phyloP scores from a whole-genome alignment of 2,797 vertebrate species.

The Monodelphis domestica region DNA sequence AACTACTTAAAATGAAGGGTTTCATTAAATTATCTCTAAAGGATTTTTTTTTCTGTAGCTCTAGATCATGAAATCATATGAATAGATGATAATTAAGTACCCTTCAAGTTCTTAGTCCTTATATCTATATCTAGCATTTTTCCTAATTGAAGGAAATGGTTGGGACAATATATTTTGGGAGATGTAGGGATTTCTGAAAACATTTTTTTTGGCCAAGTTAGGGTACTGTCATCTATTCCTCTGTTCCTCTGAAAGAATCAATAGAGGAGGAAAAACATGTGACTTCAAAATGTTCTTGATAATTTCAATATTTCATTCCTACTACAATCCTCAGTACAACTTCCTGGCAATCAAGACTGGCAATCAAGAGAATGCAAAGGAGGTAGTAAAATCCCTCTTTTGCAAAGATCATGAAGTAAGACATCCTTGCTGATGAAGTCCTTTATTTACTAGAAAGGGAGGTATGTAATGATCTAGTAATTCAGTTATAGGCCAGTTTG shows the following conservation, averaged over 20 bases:
- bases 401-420: background rate
- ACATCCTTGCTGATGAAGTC: background rate
- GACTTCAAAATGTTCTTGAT: background rate
- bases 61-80: background rate
- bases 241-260: background rate
- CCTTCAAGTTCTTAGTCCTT: background rate
- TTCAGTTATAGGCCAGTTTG: background rate
- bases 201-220: background rate
- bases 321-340: too few species aligned
- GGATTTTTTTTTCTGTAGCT: background rate
- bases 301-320: background rate
- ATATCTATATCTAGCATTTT: background rate
- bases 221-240: background rate
- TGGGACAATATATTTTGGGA: background rate
- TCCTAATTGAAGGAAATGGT: background rate
- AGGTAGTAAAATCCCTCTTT: background rate
- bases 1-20: background rate
- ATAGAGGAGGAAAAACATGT: background rate
- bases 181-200: background rate
- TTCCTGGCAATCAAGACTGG: background rate
- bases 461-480: background rate
- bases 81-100: background rate
- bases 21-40: background rate
- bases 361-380: background rate
- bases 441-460: background rate